Conservation (phyloP, 2,797 vertebrate species). For the Enteromius paludinosus region DNA sequence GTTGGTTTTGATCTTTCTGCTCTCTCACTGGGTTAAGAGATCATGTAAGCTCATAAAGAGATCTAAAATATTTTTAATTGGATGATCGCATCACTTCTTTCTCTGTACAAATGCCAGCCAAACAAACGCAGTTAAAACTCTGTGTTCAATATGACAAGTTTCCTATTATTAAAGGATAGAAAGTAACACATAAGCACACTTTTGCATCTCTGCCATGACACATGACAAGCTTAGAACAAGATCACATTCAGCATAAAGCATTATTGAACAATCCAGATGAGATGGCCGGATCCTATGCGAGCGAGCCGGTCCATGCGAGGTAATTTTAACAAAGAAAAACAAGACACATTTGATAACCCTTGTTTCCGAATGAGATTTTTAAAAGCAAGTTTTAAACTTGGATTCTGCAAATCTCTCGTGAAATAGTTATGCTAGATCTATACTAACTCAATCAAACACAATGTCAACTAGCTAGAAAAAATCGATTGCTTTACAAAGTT, state of each 20-base stretch:
- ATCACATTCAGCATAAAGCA: slow-evolving; percentile 16
- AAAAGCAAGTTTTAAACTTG: neutral
- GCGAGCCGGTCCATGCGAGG: neutral
- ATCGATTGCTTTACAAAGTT: neutral
- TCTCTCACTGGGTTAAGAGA: neutral
- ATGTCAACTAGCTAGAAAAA: neutral
- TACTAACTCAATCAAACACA: neutral
- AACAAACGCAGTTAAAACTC: neutral
- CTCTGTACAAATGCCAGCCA: slow-evolving; percentile 1
- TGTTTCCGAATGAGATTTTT: neutral
- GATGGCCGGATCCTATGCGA: neutral
- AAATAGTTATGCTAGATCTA: slow-evolving; percentile 4
- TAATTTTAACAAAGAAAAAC: neutral
- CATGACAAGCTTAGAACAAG: neutral
- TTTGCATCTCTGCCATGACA: slow-evolving; percentile 17
- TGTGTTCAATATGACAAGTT: neutral
- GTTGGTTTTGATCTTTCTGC: neutral
- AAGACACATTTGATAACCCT: slow-evolving; percentile 3
- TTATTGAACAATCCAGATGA: neutral
- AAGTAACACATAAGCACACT: slow-evolving; percentile 1
- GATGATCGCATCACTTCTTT: neutral
- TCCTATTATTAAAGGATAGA: neutral
- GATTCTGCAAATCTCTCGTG: neutral
- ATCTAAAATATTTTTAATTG: neutral
- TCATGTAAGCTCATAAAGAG: neutral